Percentiles rank a stretch among this genome's conserved stretches.
Evolutionary conservation across 2,113 vertebrate species (phyloP).

Genomic region (Percopsis transmontana): DNA sequence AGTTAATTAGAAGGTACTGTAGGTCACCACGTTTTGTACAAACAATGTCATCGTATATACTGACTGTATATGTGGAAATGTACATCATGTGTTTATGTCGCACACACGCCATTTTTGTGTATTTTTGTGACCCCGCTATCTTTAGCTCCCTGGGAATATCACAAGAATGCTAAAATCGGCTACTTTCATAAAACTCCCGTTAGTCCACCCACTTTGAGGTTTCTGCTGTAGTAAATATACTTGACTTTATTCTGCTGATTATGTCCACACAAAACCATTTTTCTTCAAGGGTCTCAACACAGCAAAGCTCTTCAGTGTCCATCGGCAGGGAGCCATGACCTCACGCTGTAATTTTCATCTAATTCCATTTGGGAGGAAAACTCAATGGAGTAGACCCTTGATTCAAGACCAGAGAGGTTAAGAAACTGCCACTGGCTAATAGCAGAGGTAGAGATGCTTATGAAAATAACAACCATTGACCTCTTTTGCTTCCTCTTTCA

Average conservation of each 20-base stretch:
- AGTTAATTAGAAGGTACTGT: too few relatives aligned
- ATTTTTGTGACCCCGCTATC: slow-evolving; percentile 59
- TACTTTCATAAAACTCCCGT: slow-evolving; percentile 66
- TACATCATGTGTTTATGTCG: slow-evolving; percentile 21
- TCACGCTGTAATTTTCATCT: slow-evolving; percentile 72
- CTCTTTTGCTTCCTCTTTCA: slow-evolving; percentile 70
- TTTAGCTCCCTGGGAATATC: slow-evolving; percentile 72
- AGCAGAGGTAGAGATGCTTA: slow-evolving; percentile 64
- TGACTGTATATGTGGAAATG: background rate
- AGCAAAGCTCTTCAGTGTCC: slow-evolving; percentile 43
- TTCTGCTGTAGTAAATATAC: slow-evolving; percentile 65
- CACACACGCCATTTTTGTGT: slow-evolving; percentile 32
- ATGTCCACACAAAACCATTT: slow-evolving; percentile 55
- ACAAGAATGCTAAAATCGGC: slow-evolving; percentile 59
- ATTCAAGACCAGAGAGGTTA: slow-evolving; percentile 67
- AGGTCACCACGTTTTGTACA: background rate
- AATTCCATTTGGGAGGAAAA: slow-evolving; percentile 59
- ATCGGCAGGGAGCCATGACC: slow-evolving; percentile 65
- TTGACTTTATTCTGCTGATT: slow-evolving; percentile 69
- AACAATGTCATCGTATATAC: slow-evolving; percentile 42
- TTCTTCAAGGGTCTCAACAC: slow-evolving; percentile 61
- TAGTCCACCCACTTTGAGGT: slow-evolving; percentile 69
- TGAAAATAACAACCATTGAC: slow-evolving; percentile 68
- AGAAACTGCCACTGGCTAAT: slow-evolving; percentile 65
- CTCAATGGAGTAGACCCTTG: slow-evolving; percentile 46